Evolutionary conservation across 2,113 vertebrate genomes (phyloP), one percentile per base, ranked within the genome.

Genomic region (Bubo blakistoni): DNA sequence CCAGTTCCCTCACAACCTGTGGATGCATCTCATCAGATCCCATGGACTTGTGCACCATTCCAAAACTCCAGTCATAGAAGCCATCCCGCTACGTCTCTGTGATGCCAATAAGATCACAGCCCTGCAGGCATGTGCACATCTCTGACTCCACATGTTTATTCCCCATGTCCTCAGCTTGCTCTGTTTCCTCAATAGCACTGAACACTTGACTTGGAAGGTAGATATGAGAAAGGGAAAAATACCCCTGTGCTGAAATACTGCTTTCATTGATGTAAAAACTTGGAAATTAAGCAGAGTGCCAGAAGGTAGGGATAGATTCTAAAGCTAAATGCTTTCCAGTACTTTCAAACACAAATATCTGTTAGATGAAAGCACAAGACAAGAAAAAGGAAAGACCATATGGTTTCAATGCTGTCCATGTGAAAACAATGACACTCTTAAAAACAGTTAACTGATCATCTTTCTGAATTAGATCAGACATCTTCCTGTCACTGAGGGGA

Each of bases 311-410:
- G 87, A 88, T 89, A 94, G 87, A 97, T 97, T 96, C 91, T 92
- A 92, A 97, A 97, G 87, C 92, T 95, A 94, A 96, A 93, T 83
- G 90, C 91, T 95, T 97, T 96, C 96, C 95, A 97, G 92, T 96
- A 95, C 92, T 97, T 97, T 94, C 93, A 98, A 96, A 91, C 76
- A 97, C 94, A 97, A 96, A 93, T 98, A 97, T 97, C 94, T 97
- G 95, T 94, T 97, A 88, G 73, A 97, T 94, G 95, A 98, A 98
- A 97, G 94, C 88, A 86, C 58, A 97, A 96, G 95, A 94, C 88
- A 94, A 89, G 91, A 97, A 90, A 96, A 97, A 92, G 42, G 67
- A 97, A 95, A 95, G 97, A 84, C 94, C 97, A 97, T 97, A 97
- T 97, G 98, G 85, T 97, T 98, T 96, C 95, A 96, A 36, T 96